Conservation (phyloP, 2,113 vertebrate genomes). For the Hippocampus abdominalis region DNA sequence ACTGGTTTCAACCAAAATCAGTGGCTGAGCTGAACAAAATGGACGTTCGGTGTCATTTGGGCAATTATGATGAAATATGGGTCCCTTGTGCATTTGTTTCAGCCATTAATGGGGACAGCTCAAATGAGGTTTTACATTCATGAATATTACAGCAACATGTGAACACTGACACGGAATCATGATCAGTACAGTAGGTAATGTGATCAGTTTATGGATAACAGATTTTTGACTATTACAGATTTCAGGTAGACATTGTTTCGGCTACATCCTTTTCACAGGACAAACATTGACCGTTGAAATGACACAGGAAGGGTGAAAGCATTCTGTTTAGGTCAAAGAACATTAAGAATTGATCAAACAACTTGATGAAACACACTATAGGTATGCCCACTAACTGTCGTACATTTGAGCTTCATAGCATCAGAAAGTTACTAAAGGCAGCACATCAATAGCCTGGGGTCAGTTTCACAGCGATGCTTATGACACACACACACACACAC, state of each 20-base stretch:
- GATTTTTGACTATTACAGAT: slow-evolving; percentile 17
- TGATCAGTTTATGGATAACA: slow-evolving; percentile 13
- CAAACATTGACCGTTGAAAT: slow-evolving; percentile 13
- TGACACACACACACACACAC: neutral
- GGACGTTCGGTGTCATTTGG: slow-evolving; percentile 32
- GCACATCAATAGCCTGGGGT: slow-evolving; percentile 29
- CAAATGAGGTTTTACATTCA: slow-evolving; percentile 48
- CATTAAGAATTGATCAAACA: too few relatives aligned
- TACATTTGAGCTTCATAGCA: neutral
- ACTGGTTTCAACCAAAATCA: slow-evolving; percentile 27
- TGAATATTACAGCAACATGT: slow-evolving; percentile 43
- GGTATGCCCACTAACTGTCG: neutral
- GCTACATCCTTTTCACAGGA: slow-evolving; percentile 26
- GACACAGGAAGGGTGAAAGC: slow-evolving; percentile 5
- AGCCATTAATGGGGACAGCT: slow-evolving; percentile 31
- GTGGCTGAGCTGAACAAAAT: slow-evolving; percentile 21
- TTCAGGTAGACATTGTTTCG: slow-evolving; percentile 28
- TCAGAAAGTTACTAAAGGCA: slow-evolving; percentile 4
- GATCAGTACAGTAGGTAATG: slow-evolving; percentile 20
- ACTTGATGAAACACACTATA: too few relatives aligned
- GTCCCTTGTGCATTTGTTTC: slow-evolving; percentile 39
- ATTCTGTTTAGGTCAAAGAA: slow-evolving; percentile 9
- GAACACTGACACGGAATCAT: slow-evolving; percentile 19
- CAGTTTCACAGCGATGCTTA: slow-evolving; percentile 51
- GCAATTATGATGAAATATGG: slow-evolving; percentile 39